Evolutionary conservation across 2,113 vertebrate species (phyloP).

Genomic region (Pipra filicauda): DNA sequence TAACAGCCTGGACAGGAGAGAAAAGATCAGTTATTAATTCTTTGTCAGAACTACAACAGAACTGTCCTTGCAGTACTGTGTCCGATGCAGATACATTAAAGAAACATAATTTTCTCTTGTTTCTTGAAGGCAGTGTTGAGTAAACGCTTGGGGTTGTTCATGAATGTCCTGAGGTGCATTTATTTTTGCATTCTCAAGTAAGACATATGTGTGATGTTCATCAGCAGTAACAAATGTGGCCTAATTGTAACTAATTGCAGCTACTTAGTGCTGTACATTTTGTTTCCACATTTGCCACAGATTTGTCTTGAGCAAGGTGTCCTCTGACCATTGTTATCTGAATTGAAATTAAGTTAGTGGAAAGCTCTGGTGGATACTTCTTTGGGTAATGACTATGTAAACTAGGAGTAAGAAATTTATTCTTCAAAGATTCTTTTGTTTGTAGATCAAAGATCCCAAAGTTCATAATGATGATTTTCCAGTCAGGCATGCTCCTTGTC

Average conservation of each 20-base stretch:
- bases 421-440: background rate
- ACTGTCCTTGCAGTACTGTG: background rate
- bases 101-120: background rate
- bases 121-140: background rate
- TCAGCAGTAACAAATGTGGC: background rate
- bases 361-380: background rate
- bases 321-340: background rate
- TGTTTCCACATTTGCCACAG: background rate
- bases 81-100: background rate
- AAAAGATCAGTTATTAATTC: background rate
- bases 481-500: background rate
- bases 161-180: background rate
- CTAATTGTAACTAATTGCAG: background rate
- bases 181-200: background rate
- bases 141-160: background rate
- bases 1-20: background rate
- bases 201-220: background rate
- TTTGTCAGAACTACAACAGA: background rate
- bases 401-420: background rate
- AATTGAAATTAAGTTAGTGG: background rate
- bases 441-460: background rate
- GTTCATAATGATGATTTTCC: background rate
- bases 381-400: background rate
- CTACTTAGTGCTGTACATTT: background rate
- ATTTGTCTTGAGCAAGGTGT: background rate